Base-by-base conservation (phyloP, 2,113 vertebrate genomes). In the Dipodomys stephensi region DNA sequence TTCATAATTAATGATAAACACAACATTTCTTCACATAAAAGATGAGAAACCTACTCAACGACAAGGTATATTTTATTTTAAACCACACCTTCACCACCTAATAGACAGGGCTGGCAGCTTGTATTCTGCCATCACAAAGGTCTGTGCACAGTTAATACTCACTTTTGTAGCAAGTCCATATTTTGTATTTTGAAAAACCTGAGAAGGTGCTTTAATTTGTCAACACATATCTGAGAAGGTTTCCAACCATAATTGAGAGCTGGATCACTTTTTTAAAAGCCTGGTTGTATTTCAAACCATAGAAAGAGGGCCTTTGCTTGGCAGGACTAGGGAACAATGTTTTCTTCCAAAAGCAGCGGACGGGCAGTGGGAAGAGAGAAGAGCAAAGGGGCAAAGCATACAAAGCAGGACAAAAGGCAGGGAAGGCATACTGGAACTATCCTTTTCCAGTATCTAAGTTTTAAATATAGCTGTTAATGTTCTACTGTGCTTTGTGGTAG, bases 271-370 rank as follows among this genome's bases (percentile, higher is more conserved):
- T 92, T 90, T 77, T 4, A 44, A 78, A 96, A 73, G 57, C 22
- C 68, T 83, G 35, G 20, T 73, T 90, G 18, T 91, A 89, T 90
- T 96, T 89, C 69, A 97, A 68, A 81, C 72, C 6, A 11, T 81
- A 64, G 30, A 12, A 95, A 69, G 20, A 18, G 6, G 4, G 23
- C 30, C 87, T 60, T 8, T 65, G 7, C 46, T 60, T 8, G 71
- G 7, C 46, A 39, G 30, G 27, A 32, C 13, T 30, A 82, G n/a
- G 13, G 10, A 79, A 82, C 39, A 84, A 82, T 76, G 20, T 49
- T 20, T 9, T 72, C 80, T 81, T 80, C 83, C 78, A 71, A 68
- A 83, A 65, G 71, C 27, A 76, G 74, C 46, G 60, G 23, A 57
- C 0, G 62, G 83, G n/a, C 79, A 23, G 22, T 20, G 5, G 62